Conservation (phyloP, 2,888 invertebrate species). For the Lissonota sp. region DNA sequence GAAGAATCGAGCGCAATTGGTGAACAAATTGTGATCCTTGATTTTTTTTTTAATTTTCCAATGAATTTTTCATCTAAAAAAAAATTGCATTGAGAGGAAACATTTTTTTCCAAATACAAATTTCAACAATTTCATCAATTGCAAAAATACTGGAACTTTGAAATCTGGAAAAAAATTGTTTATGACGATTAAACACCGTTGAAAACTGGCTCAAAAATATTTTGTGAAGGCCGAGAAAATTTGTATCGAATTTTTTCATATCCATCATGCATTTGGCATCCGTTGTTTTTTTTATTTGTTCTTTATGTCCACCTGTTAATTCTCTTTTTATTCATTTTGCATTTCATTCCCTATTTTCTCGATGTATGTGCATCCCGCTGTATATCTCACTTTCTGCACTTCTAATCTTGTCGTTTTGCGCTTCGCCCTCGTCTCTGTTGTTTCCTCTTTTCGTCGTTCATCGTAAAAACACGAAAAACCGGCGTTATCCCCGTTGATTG, state of each 20-base stretch:
- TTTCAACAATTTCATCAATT: too few species aligned
- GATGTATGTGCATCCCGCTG: constrained; percentile 37
- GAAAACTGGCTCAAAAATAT: too few species aligned
- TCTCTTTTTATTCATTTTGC: constrained; percentile 16
- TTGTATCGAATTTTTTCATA: too few species aligned
- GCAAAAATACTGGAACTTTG: too few species aligned
- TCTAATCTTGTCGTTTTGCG: constrained; percentile 35
- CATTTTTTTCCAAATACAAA: too few species aligned
- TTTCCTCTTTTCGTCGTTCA: constrained; percentile 34
- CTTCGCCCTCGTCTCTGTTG: not conserved
- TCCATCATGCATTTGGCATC: constrained; percentile 1
- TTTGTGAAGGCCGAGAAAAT: not conserved
- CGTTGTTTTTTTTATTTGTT: not conserved
- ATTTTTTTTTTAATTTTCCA: too few species aligned
- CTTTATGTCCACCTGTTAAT: constrained; percentile 17
- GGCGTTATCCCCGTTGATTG: constrained; percentile 62
- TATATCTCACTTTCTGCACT: constrained; percentile 44
- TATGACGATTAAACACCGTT: too few species aligned
- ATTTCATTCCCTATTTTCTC: constrained; percentile 6
- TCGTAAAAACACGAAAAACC: constrained; percentile 66
- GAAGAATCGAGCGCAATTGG: too few species aligned
- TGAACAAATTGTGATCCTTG: too few species aligned
- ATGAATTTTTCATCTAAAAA: too few species aligned
- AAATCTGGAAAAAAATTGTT: too few species aligned
- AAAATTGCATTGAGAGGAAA: too few species aligned